Conservation (phyloP, 1,140 invertebrate species). For the Drosophila arizonae region DNA sequence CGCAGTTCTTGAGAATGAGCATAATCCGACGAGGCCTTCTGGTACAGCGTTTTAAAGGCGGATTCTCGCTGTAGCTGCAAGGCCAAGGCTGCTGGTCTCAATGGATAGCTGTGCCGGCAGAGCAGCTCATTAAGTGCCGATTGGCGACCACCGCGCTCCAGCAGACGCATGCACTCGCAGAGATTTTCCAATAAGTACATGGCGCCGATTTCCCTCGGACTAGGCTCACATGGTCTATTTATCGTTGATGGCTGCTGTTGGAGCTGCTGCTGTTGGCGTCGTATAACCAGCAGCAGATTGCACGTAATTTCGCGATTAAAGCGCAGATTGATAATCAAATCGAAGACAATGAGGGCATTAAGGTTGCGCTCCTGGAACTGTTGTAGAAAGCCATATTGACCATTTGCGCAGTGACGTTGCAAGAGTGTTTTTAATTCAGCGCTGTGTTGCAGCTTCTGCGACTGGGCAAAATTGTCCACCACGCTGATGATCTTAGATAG, state of each 20-base stretch:
- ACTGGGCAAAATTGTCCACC: constrained; percentile 80
- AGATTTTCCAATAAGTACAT: constrained; percentile 70
- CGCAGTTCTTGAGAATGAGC: constrained; percentile 51
- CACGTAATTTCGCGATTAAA: constrained; percentile 76
- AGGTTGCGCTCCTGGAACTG: constrained; percentile 72
- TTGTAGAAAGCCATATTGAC: constrained; percentile 64
- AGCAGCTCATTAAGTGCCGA: constrained; percentile 51
- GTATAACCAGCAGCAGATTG: constrained; percentile 69
- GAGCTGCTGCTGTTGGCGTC: constrained; percentile 61
- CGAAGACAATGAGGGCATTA: constrained; percentile 67
- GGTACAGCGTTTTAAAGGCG: constrained; percentile 50
- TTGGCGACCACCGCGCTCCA: constrained; percentile 48
- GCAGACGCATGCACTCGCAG: constrained; percentile 67
- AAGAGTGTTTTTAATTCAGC: constrained; percentile 56
- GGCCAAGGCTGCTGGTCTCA: constrained; percentile 53
- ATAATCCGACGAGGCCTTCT: constrained; percentile 51
- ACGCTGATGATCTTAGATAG: constrained; percentile 74
- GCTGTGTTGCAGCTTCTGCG: constrained; percentile 65
- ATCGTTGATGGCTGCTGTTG: background rate
- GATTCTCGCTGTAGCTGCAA: constrained; percentile 63
- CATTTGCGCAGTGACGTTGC: constrained; percentile 49
- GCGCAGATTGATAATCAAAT: constrained; percentile 72
- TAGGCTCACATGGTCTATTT: constrained; percentile 11
- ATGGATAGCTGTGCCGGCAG: constrained; percentile 53
- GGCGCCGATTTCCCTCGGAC: constrained; percentile 55